Evolutionary conservation across 2,113 vertebrate species (phyloP).

Genomic region (Tetraodon nigroviridis): DNA sequence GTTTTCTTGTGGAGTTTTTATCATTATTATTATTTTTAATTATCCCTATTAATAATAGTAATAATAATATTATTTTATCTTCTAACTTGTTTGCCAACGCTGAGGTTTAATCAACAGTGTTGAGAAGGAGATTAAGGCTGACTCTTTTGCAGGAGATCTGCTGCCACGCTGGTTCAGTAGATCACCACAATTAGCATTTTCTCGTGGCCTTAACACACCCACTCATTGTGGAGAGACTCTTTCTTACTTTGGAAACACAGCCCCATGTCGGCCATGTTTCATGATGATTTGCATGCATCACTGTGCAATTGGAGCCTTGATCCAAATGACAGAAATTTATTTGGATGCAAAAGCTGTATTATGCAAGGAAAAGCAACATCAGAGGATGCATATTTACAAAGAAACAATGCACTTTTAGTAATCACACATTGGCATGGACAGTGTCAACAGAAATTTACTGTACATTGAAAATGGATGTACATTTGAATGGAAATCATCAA

Average conservation of each 20-base stretch:
- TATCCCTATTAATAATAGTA: no score
- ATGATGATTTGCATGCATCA: conserved; percentile 42
- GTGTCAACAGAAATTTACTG: conserved; percentile 61
- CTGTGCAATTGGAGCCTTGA: conserved; percentile 53
- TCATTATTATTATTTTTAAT: no score
- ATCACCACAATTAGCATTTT: background rate
- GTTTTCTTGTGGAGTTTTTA: no score
- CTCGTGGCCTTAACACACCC: conserved; percentile 17
- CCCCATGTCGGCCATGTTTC: background rate
- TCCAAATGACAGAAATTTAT: conserved; percentile 73
- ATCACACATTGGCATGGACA: conserved; percentile 71
- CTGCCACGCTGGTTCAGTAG: background rate
- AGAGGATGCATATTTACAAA: conserved; percentile 68
- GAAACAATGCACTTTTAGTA: conserved; percentile 64
- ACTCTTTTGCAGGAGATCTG: conserved; percentile 8
- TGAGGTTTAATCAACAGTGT: no score
- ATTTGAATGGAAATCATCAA: conserved; percentile 29
- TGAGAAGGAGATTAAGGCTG: background rate
- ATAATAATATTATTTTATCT: no score
- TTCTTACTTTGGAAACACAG: background rate
- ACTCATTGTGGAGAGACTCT: background rate
- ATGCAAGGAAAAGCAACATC: conserved; percentile 55
- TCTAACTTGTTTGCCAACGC: no score
- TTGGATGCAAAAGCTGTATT: conserved; percentile 71
- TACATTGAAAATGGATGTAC: conserved; percentile 58